Base-by-base conservation (phyloP, 2,113 vertebrate genomes). In the Alaudala cheleensis region DNA sequence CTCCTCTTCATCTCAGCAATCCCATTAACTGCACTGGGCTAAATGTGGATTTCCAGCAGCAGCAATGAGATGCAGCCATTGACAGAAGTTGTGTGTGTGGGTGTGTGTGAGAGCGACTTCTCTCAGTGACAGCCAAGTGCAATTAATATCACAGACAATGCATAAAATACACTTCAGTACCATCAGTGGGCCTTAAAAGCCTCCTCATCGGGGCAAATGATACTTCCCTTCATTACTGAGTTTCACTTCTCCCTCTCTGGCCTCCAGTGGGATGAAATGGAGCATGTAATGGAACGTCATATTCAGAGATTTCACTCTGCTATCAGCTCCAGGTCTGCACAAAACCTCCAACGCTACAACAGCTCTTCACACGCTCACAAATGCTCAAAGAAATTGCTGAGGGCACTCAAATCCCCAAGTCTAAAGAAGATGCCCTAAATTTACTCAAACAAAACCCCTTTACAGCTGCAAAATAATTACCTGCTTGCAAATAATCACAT, bases 251-350 rank as follows among this genome's bases (percentile, higher is more conserved):
- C 70, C 50, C 70, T 89, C 81, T 76, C 73, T 17, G 54, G 81
- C 91, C 95, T 26, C 84, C 4, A 76, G 83, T n/a, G 42, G 45
- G 19, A 87, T 79, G 91, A 95, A 96, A 93, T 82, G 84, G 86
- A 91, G 95, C 93, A 92, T 89, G 86, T 89, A 91, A 93, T 89
- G 74, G 86, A 72, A 82, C 14, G 13, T 87, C 65, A 49, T 39
- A 54, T 92, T 53, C 91, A 60, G 2, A 39, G 81, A 73, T 87
- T 65, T 71, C 70, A 53, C 39, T 45, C 28, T 33, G 66, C 14
- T 28, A 50, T 47, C 77, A 72, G 89, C 95, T 95, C 77, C 91
- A 85, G 89, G 45, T 90, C 84, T 86, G 80, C 66, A 51, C 84
- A 89, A 76, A 87, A 76, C 16, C 83, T 69, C 84, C 24, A 45